phyloP scores from a whole-genome alignment of 2,888 invertebrate genomes.

The Chymomyza caudatula region DNA sequence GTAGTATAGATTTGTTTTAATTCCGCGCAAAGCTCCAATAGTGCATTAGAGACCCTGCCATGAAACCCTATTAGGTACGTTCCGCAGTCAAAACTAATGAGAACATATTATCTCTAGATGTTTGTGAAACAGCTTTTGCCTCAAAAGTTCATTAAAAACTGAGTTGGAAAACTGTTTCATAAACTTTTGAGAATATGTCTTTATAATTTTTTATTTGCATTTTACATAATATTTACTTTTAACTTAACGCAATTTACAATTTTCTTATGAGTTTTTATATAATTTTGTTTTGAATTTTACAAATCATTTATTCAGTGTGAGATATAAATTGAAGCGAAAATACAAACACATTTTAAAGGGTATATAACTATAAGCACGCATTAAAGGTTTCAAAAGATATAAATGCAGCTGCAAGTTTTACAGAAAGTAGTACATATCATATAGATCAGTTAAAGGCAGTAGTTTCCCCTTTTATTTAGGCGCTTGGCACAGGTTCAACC shows the following conservation, averaged over 20 bases:
- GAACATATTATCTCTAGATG: too few species aligned
- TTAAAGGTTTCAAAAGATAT: conserved; percentile 14
- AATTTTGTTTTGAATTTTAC: neutral
- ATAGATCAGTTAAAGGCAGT: neutral
- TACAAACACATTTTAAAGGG: conserved; percentile 5
- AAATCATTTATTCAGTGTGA: conserved; percentile 21
- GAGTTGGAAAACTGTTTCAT: neutral
- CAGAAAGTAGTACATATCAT: conserved; percentile 38
- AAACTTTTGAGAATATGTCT: too few species aligned
- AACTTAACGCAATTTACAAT: conserved; percentile 69
- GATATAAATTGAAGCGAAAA: conserved; percentile 30
- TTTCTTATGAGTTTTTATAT: conserved; percentile 24
- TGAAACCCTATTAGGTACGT: too few species aligned
- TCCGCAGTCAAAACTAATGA: too few species aligned
- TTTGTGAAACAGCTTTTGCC: too few species aligned
- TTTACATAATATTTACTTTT: conserved; percentile 41
- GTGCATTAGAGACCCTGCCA: too few species aligned
- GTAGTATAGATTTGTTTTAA: too few species aligned
- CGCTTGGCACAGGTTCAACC: neutral
- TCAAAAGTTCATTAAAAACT: too few species aligned
- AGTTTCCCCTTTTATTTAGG: neutral
- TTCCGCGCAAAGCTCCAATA: too few species aligned
- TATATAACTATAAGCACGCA: neutral
- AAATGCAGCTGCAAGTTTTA: conserved; percentile 54
- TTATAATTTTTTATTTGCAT: neutral